These are phyloP conservation scores for Erpobdella octoculata DNA, from an alignment of 2,888 invertebrate genomes.

Conservation along the genomic window DNA sequence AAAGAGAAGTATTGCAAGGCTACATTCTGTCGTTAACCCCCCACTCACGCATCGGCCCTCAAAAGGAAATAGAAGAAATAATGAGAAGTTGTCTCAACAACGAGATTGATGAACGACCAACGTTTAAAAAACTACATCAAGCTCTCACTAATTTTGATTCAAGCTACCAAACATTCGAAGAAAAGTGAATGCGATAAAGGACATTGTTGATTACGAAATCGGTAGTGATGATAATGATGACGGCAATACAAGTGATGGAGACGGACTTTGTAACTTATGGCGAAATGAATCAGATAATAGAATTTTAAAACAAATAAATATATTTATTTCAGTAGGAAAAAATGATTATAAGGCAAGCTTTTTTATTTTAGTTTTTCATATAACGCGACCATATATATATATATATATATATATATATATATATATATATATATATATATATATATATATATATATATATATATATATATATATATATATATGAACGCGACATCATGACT, in stretches of 20 bases:
- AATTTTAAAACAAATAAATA: too few species aligned
- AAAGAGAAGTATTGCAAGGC: constrained; percentile 69
- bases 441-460: too few species aligned
- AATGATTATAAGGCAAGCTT: too few species aligned
- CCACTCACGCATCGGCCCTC: constrained; percentile 72
- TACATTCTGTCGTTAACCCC: constrained; percentile 76
- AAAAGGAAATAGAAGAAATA: not conserved
- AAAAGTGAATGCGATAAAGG: not conserved
- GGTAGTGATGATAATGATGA: constrained; percentile 31
- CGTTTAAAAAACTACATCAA: constrained; percentile 71
- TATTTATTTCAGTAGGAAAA: too few species aligned
- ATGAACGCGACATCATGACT: too few species aligned
- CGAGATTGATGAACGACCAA: constrained; percentile 75
- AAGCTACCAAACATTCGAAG: constrained; percentile 12
- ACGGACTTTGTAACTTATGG: too few species aligned
- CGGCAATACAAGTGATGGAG: constrained; percentile 20
- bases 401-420: too few species aligned
- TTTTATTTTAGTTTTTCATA: too few species aligned
- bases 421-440: too few species aligned
- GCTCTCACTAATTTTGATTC: constrained; percentile 51
- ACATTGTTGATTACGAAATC: constrained; percentile 31
- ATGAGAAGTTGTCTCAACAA: constrained; percentile 57
- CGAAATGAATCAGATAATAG: too few species aligned
- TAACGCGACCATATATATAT: too few species aligned
- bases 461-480: too few species aligned